Percentiles rank a stretch among this genome's conserved stretches.
phyloP scores from a whole-genome alignment of 2,888 invertebrate species.

The Tachystola acroxantha region DNA sequence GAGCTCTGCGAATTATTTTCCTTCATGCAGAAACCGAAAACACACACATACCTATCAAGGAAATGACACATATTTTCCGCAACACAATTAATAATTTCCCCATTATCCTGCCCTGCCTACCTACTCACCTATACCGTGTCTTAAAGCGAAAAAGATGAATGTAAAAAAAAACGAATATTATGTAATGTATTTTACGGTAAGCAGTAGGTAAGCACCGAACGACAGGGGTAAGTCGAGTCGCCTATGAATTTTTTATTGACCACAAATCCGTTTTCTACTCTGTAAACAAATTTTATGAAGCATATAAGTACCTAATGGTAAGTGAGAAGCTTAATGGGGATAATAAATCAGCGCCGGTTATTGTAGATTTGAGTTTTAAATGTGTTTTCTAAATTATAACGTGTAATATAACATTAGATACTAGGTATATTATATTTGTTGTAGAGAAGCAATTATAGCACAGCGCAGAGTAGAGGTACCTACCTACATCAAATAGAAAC shows the following conservation, averaged over 20 bases:
- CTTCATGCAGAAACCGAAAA: too few relatives aligned
- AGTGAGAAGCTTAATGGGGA: not conserved
- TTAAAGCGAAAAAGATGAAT: conserved; percentile 38
- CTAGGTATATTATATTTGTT: too few relatives aligned
- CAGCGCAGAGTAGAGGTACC: too few relatives aligned
- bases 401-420: too few relatives aligned
- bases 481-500: too few relatives aligned
- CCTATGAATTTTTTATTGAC: conserved; percentile 41
- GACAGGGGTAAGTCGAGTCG: conserved; percentile 29
- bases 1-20: too few relatives aligned
- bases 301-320: not conserved
- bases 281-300: conserved; percentile 1
- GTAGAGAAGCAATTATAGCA: too few relatives aligned
- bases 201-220: conserved; percentile 33
- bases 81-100: conserved; percentile 4
- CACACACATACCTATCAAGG: too few relatives aligned
- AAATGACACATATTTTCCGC: too few relatives aligned
- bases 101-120: not conserved
- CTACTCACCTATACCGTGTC: conserved; percentile 32
- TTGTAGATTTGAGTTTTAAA: too few relatives aligned
- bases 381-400: too few relatives aligned
- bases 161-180: conserved; percentile 37
- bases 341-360: not conserved
- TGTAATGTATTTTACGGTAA: conserved; percentile 37
- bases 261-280: conserved; percentile 6